phyloP scores from a whole-genome alignment of 2,113 vertebrate genomes.

The Taurulus bubalis region DNA sequence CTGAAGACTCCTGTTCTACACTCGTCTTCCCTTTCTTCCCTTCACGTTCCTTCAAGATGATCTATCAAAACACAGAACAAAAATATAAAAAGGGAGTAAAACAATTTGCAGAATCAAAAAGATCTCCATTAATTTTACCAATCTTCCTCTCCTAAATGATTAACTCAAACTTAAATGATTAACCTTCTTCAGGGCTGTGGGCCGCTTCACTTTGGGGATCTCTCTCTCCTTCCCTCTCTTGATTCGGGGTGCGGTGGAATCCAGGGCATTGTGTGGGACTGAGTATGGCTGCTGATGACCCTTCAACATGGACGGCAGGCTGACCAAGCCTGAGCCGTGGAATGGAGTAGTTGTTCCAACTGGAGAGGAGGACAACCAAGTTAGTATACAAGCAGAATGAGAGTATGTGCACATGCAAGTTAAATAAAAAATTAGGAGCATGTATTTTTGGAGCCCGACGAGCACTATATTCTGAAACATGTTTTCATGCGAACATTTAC shows the following conservation, averaged over 20 bases:
- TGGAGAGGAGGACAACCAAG: constrained; percentile 56
- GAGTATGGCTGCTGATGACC: constrained; percentile 81
- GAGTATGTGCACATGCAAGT: background rate
- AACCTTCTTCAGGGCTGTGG: constrained; percentile 99
- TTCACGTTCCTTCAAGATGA: constrained; percentile 97
- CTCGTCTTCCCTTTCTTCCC: constrained; percentile 94
- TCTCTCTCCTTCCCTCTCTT: constrained; percentile 97
- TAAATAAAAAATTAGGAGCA: background rate
- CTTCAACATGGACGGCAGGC: constrained; percentile 85
- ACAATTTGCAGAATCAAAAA: background rate
- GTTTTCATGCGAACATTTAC: constrained; percentile 2
- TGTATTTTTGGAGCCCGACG: background rate
- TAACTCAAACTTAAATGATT: background rate
- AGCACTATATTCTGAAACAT: background rate
- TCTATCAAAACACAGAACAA: constrained; percentile 80
- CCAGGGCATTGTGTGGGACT: constrained; percentile 89
- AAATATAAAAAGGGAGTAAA: background rate
- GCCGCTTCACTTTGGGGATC: constrained; percentile 95
- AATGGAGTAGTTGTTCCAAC: constrained; percentile 91
- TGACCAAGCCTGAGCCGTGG: constrained; percentile 87
- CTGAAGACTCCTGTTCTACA: constrained; percentile 86
- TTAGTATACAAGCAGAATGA: background rate
- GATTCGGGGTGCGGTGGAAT: constrained; percentile 90
- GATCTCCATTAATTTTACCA: background rate
- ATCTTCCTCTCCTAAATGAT: background rate